Conservation (phyloP, 1,140 invertebrate genomes). For the Oryctes rhinoceros region DNA sequence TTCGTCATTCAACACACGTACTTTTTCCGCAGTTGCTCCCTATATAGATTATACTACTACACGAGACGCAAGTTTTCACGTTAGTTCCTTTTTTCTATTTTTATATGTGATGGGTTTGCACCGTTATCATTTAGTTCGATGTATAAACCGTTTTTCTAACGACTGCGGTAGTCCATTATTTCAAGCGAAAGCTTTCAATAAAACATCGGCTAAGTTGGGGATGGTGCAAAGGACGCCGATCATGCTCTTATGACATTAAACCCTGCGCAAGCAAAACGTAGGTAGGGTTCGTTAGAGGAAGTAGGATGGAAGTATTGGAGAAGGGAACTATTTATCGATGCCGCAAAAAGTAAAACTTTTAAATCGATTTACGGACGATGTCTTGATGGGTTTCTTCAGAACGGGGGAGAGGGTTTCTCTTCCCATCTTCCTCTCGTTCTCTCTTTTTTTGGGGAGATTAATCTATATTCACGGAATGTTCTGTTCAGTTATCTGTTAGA, state of each 20-base stretch:
- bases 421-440: neutral
- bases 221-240: neutral
- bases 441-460: neutral
- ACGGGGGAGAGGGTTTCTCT: neutral
- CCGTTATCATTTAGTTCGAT: conserved; percentile 29
- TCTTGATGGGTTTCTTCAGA: neutral
- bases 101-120: neutral
- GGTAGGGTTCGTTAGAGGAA: neutral
- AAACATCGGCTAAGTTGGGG: neutral
- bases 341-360: conserved; percentile 10
- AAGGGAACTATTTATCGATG: neutral
- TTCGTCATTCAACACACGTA: neutral
- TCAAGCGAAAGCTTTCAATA: conserved; percentile 14
- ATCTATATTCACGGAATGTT: conserved; percentile 4
- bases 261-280: neutral
- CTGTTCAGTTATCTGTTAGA: neutral
- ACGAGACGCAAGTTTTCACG: conserved; percentile 10
- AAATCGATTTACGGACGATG: conserved; percentile 4
- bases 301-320: neutral
- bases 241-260: conserved; percentile 9
- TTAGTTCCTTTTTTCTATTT: neutral
- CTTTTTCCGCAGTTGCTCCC: conserved; percentile 28
- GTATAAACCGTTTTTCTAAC: conserved; percentile 11
- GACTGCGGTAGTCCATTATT: conserved; percentile 13
- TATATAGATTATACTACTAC: conserved; percentile 16